Percentiles rank a stretch among this genome's conserved stretches.
phyloP scores from a whole-genome alignment of 2,797 vertebrate species.

The Sternotherus odoratus region DNA sequence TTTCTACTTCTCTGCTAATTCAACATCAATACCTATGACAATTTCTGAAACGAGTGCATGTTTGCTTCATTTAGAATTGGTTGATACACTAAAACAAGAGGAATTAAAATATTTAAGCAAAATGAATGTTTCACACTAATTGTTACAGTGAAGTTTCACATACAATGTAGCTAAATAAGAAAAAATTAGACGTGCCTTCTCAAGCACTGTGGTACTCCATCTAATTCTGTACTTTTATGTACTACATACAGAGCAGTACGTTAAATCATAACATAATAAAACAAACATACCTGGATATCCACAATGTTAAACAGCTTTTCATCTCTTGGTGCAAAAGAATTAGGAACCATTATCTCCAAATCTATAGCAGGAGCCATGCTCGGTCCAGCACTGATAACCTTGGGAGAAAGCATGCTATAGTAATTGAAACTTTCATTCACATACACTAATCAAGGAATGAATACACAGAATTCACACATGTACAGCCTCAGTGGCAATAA shows the following conservation, averaged over 20 bases:
- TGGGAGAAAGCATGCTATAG: constrained; percentile 13
- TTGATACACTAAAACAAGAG: background rate
- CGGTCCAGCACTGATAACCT: constrained; percentile 92
- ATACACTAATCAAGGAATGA: background rate
- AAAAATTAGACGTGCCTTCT: background rate
- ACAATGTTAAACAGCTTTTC: constrained; percentile 86
- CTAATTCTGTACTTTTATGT: background rate
- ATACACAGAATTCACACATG: background rate
- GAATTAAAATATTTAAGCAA: background rate
- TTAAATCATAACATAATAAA: background rate
- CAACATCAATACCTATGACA: background rate
- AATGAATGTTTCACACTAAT: background rate
- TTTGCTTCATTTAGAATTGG: background rate
- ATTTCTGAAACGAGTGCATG: background rate
- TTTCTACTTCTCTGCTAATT: background rate
- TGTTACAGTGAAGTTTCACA: background rate
- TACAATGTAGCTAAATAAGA: background rate
- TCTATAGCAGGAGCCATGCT: constrained; percentile 87
- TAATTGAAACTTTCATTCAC: background rate
- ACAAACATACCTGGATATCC: constrained; percentile 87
- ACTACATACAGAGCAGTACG: background rate
- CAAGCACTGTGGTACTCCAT: background rate
- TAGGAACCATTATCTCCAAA: constrained; percentile 88
- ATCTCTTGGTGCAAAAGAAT: constrained; percentile 84
- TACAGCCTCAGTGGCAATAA: background rate